Conservation (phyloP, 2,797 vertebrate species). For the Micromesistius poutassou region DNA sequence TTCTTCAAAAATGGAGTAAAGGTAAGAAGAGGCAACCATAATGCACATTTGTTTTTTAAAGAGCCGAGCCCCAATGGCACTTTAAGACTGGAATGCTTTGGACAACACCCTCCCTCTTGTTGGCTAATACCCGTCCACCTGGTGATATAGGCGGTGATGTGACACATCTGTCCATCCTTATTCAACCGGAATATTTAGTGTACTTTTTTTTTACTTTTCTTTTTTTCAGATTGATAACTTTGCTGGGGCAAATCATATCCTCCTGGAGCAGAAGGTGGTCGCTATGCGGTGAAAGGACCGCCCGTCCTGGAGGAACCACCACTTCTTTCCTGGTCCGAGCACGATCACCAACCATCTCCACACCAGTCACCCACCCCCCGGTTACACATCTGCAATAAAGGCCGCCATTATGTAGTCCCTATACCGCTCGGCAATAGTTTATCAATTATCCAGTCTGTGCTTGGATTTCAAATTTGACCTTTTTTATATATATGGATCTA, state of each 20-base stretch:
- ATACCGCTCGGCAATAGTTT: not conserved
- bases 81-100: not conserved
- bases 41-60: not conserved
- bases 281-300: conserved; percentile 9
- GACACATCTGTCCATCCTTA: not conserved
- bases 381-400: too few relatives aligned
- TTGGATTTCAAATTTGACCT: not conserved
- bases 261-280: conserved; percentile 68
- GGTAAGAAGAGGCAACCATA: conserved; percentile 59
- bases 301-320: not conserved
- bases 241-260: conserved; percentile 77
- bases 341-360: too few relatives aligned
- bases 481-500: not conserved
- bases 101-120: not conserved
- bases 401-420: not conserved
- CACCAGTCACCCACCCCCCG: too few relatives aligned
- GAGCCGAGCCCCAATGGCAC: not conserved
- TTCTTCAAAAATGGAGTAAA: conserved; percentile 78
- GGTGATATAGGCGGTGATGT: not conserved
- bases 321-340: too few relatives aligned
- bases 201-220: not conserved
- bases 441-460: not conserved
- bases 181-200: not conserved
- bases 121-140: not conserved
- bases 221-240: conserved; percentile 71